Base-by-base conservation (phyloP, 1,140 invertebrate species). In the Heliconius congener region DNA sequence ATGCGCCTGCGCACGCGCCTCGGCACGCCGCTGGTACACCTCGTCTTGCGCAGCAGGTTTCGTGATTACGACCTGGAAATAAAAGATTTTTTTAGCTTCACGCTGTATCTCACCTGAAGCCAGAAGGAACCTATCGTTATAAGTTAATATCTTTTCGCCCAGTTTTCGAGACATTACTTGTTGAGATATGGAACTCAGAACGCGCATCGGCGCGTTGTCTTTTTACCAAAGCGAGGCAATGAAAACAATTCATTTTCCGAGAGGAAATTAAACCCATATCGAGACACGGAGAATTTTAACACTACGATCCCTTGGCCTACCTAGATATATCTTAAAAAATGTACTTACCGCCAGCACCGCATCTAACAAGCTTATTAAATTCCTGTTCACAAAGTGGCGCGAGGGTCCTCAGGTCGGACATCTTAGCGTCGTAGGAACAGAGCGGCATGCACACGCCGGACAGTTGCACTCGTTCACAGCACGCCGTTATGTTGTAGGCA, bases 401-500 rank as follows among this genome's bases (percentile, higher is more conserved):
- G 52, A 98, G 90, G 30, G 95, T 92, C 85, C 96, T 95, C 52
- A 97, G 94, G 88, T 98, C 97, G 11, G 96, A 96, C 96, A 98
- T 97, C 81, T 96, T 97, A 5, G 97, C 97, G 84, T 97, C 96
- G 88, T 97, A 98, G 1, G 96, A 96, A 86, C 97, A 98, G n/a
- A 98, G 95, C 1, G 97, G 97, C 88, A 97, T 95, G 87, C 97
- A 98, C 19, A 96, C 95, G 42, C 95, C 95, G 75, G 96, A 96
- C 23, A 98, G 85, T 34, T 96, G 96, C 4, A 97, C 97, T 13
- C 95, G 94, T 6, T 96, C 95, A 90, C 97, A 98, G 88, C 97
- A 98, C 8, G 95, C 95, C 11, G 97, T 97, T 85, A 97, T 96
- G 89, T 98, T 98, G 92, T 98, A 98, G 0, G 91, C 84, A 73